Conservation (phyloP, 2,113 vertebrate species). For the Gobius niger region DNA sequence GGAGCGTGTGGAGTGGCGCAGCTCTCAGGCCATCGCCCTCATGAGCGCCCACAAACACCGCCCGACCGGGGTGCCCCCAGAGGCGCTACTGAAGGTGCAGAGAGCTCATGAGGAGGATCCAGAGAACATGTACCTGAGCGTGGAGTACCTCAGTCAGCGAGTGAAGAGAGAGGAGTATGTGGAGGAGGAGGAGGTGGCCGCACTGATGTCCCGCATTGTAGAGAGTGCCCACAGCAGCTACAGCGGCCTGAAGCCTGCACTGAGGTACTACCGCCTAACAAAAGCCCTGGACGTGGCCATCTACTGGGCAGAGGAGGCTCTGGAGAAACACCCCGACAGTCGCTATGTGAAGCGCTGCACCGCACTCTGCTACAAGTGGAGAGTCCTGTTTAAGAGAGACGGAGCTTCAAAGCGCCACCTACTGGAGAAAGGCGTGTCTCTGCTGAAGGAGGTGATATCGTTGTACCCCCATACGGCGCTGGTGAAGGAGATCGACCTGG, state of each 20-base stretch:
- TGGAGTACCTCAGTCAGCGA: too few species aligned
- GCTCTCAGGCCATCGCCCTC: constrained; percentile 19
- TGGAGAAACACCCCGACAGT: too few species aligned
- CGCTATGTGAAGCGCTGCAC: too few species aligned
- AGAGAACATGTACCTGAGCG: too few species aligned
- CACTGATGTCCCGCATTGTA: too few species aligned
- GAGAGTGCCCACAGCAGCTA: too few species aligned
- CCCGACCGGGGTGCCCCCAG: background rate
- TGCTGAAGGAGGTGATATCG: constrained; percentile 29
- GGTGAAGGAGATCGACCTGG: constrained; percentile 8
- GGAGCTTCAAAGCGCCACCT: too few species aligned
- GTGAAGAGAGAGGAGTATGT: too few species aligned
- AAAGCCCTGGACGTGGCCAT: constrained; percentile 27
- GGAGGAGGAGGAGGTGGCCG: too few species aligned
- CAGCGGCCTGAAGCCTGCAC: background rate
- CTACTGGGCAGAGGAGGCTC: constrained; percentile 22
- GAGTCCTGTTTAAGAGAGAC: too few species aligned
- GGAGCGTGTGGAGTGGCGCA: constrained; percentile 49
- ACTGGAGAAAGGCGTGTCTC: constrained; percentile 23
- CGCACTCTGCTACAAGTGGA: too few species aligned
- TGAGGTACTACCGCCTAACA: constrained; percentile 9
- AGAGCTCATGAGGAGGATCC: too few species aligned
- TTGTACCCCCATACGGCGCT: constrained; percentile 34
- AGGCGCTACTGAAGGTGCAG: constrained; percentile 27
- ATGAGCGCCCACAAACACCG: background rate